Evolutionary conservation across 1,140 invertebrate species (phyloP), one percentile per base, ranked within the genome.

Genomic region (Diuraphis noxia): DNA sequence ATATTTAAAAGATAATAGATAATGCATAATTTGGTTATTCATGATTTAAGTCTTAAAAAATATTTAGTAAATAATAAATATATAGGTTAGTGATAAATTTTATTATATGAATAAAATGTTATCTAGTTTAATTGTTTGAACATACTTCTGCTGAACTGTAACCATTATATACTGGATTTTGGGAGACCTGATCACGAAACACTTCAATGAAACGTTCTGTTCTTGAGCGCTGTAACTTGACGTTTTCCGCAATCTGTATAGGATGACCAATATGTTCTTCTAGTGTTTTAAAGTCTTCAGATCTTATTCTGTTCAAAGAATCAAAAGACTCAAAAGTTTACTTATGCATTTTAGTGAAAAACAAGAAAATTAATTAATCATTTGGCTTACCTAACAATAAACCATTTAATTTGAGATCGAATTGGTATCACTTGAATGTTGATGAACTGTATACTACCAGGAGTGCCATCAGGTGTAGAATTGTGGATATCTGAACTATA

Each of bases 151-250:
- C 96, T 94, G 96, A 95, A 92, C 95, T 93, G n/a, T 95, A 95
- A 23, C 87, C 43, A 92, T 94, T 94, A 93, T 96, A 96, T n/a
- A 94, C 93, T 79, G 96, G 95, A 95, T 98, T 98, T 92, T 95
- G 93, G 10, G 95, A 93, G 38, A 98, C 96, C 93, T 96, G 95
- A 63, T 97, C 95, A 93, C 96, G 96, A 93, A 98, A 98, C 3
- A 96, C 96, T 92, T 96, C 96, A 30, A 98, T 94, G 94, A 98
- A 98, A 93, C 96, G 95, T 93, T 98, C 98, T 81, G 97, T 95
- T 1, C 98, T 94, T 17, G 96, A 96, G 92, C 96, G 96, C 93
- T 97, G 95, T 92, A 98, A 96, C 34, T 96, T 96, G 87, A 98
- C 96, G 93, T 97, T 96, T 36, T 96, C 95, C 17, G 96, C 95